Percentiles rank a stretch among this genome's conserved stretches.
Evolutionary conservation across 2,888 invertebrate species (phyloP).

Genomic region (Conchocele bisecta): DNA sequence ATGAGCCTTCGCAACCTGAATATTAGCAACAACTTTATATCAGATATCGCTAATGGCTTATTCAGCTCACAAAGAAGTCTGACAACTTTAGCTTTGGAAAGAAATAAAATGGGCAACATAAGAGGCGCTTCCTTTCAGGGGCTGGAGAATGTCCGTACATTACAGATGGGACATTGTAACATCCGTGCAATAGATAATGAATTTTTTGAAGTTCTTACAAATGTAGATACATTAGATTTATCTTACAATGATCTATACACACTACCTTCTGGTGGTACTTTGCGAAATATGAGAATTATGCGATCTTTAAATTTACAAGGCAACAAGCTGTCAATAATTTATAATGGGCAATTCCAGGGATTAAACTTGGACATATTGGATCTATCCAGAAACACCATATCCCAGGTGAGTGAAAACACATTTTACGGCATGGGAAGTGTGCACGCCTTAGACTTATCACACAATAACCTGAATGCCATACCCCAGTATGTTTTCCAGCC

Average conservation of each 20-base stretch:
- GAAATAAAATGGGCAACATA: constrained; percentile 64
- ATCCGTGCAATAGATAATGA: constrained; percentile 62
- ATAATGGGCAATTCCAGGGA: constrained; percentile 63
- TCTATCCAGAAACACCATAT: constrained; percentile 68
- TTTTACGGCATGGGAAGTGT: constrained; percentile 60
- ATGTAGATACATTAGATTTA: constrained; percentile 63
- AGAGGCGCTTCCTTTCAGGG: constrained; percentile 63
- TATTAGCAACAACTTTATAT: constrained; percentile 62
- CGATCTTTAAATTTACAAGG: constrained; percentile 61
- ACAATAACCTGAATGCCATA: constrained; percentile 63
- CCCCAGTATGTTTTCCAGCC: constrained; percentile 59
- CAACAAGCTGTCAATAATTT: constrained; percentile 63
- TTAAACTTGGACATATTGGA: constrained; percentile 64
- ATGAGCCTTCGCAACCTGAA: constrained; percentile 57
- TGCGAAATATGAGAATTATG: constrained; percentile 59
- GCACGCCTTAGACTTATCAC: constrained; percentile 67
- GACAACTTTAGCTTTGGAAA: constrained; percentile 59
- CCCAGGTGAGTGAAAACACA: constrained; percentile 50
- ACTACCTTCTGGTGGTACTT: constrained; percentile 56
- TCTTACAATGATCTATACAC: constrained; percentile 66
- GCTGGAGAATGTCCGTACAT: constrained; percentile 55
- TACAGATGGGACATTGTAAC: constrained; percentile 64
- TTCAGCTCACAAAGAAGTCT: constrained; percentile 62
- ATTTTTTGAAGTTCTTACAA: constrained; percentile 60
- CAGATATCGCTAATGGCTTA: constrained; percentile 54